Percentiles rank a stretch among this genome's conserved stretches.
These are phyloP conservation scores for Pachyuromys duprasi DNA, from an alignment of 2,797 vertebrate genomes.

Conservation along the genomic window DNA sequence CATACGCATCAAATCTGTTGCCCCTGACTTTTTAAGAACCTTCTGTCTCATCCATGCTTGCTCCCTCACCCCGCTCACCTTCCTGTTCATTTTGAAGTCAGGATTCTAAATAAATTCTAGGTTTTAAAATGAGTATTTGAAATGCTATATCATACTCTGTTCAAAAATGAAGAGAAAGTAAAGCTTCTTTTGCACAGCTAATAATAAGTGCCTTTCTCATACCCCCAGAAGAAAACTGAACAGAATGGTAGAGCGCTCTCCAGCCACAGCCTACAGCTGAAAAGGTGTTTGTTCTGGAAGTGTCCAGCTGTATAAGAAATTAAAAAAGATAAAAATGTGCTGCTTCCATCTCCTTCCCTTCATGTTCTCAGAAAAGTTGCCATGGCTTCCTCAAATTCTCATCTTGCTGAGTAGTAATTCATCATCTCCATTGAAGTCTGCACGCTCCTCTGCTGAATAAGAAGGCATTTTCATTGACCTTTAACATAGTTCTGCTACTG, in stretches of 20 bases:
- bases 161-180: conserved; percentile 7
- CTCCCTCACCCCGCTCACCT: background rate
- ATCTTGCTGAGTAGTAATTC: background rate
- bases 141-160: background rate
- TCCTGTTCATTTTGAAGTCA: background rate
- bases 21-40: background rate
- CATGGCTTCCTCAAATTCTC: background rate
- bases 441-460: background rate
- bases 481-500: background rate
- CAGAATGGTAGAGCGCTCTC: background rate
- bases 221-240: background rate
- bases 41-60: background rate
- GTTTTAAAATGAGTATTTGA: background rate
- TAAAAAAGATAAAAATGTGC: background rate
- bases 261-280: background rate
- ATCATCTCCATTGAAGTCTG: background rate
- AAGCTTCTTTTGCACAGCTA: conserved; percentile 1
- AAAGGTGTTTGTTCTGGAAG: background rate
- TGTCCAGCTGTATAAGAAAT: background rate
- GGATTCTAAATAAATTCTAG: background rate
- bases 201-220: background rate
- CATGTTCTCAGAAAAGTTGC: conserved; percentile 10
- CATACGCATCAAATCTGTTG: conserved; percentile 31
- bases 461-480: background rate
- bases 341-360: background rate